Percentiles rank a stretch among this genome's conserved stretches.
These are phyloP conservation scores for Pyxicephalus adspersus DNA, from an alignment of 2,113 vertebrate species.

Conservation along the genomic window DNA sequence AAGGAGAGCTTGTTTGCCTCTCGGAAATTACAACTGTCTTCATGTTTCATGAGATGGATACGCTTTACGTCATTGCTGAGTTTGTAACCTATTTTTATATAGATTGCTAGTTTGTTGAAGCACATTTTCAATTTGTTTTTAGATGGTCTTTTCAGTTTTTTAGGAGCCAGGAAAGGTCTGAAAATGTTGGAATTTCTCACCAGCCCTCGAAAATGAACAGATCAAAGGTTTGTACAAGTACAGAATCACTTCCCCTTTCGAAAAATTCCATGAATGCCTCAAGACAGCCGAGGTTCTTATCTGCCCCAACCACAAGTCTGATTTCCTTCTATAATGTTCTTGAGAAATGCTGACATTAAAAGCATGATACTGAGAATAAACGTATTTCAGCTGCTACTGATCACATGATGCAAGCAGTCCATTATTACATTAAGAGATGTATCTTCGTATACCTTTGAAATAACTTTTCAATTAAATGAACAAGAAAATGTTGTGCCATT, in stretches of 20 bases:
- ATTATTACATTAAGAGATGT: too few species aligned
- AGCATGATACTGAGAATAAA: constrained; percentile 3
- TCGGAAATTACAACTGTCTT: neutral
- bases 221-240: constrained; percentile 52
- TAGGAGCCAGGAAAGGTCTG: constrained; percentile 2
- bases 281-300: constrained; percentile 36
- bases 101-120: neutral
- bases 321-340: constrained; percentile 37
- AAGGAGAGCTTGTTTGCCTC: constrained; percentile 14
- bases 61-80: neutral
- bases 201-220: constrained; percentile 26
- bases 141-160: neutral
- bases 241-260: constrained; percentile 51
- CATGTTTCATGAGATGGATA: constrained; percentile 1
- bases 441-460: too few species aligned
- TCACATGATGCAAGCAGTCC: too few species aligned
- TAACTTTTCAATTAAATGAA: too few species aligned
- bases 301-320: constrained; percentile 44
- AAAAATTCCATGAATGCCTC: constrained; percentile 47
- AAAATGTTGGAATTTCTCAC: constrained; percentile 41
- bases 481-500: too few species aligned
- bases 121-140: neutral
- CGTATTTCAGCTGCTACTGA: constrained; percentile 2
- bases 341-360: constrained; percentile 36
- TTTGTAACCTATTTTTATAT: constrained; percentile 1